Evolutionary conservation across 2,797 vertebrate genomes (phyloP), one percentile per base, ranked within the genome.

Genomic region (Heterohyrax brucei): DNA sequence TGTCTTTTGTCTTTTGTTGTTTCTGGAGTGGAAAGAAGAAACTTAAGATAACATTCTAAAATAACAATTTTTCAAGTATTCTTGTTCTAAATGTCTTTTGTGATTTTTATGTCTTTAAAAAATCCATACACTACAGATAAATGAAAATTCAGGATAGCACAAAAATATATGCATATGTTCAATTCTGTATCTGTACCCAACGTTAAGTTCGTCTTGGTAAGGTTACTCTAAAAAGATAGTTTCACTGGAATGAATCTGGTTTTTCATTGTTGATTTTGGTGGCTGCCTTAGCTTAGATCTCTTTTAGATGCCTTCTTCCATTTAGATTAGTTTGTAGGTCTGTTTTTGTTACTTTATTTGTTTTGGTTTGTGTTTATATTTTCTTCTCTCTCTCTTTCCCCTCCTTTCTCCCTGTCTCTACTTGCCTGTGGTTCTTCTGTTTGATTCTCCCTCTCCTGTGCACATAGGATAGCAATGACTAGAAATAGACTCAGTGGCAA

Each of bases 21-120:
- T 46, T 68, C 13, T 76, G 18, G 1, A 64, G 62, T 2, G 83
- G 10, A 84, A 87, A 76, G 7, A 66, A 33, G 30, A 2, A 22
- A 7, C 18, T 72, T 76, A 61, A 39, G 14, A 44, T 72, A 86
- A 30, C 28, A 3, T 78, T 61, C 6, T 64, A 59, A 64, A 82
- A 16, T 10, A 10, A 94, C 50, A 30, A 28, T 50, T 88, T 39
- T 46, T 39, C 39, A 39, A 39, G 39, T 39, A 39, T 90, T 87
- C 22, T 14, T 91, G 3, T 61, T 83, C 59, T 88, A 88, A 78
- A 44, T 5, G 61, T 72, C 18, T 59, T 59, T 30, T 62, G 33
- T 64, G n/a, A 85, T 39, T 75, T 75, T 93, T 83, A 30, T 79
- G 44, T 13, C 3, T 86, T 44, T 72, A 93, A 89, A 90, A 85